Evolutionary conservation across 1,140 invertebrate genomes (phyloP).

Genomic region (Tetramorium parvispinum): DNA sequence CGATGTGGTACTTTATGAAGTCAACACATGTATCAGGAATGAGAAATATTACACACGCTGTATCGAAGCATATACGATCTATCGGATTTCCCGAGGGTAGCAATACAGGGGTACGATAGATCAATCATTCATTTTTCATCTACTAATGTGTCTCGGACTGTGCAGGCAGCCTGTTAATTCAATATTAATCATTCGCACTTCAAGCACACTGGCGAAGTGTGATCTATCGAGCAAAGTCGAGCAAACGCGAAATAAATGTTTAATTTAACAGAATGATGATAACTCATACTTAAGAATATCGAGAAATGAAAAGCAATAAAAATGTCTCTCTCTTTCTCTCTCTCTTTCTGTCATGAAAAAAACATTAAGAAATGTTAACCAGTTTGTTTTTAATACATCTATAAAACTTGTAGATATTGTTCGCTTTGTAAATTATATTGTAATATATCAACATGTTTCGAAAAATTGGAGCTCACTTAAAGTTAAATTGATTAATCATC

Average conservation of each 20-base stretch:
- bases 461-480: background rate
- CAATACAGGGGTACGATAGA: constrained; percentile 79
- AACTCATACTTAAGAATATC: background rate
- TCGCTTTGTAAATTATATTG: background rate
- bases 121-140: constrained; percentile 75
- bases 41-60: constrained; percentile 74
- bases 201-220: background rate
- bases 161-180: background rate
- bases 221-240: background rate
- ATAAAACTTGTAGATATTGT: background rate
- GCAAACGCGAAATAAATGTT: background rate
- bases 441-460: background rate
- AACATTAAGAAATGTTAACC: background rate
- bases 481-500: background rate
- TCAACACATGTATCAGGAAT: constrained; percentile 67
- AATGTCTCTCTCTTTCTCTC: too few relatives aligned
- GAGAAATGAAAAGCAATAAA: background rate
- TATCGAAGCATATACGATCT: constrained; percentile 81
- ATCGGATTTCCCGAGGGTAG: constrained; percentile 80
- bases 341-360: background rate
- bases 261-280: background rate
- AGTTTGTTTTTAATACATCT: background rate
- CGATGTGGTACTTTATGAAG: constrained; percentile 55
- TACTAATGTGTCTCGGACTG: constrained; percentile 47
- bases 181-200: constrained; percentile 41